Evolutionary conservation across 2,888 invertebrate species (phyloP).

Genomic region (Dione vanillae): DNA sequence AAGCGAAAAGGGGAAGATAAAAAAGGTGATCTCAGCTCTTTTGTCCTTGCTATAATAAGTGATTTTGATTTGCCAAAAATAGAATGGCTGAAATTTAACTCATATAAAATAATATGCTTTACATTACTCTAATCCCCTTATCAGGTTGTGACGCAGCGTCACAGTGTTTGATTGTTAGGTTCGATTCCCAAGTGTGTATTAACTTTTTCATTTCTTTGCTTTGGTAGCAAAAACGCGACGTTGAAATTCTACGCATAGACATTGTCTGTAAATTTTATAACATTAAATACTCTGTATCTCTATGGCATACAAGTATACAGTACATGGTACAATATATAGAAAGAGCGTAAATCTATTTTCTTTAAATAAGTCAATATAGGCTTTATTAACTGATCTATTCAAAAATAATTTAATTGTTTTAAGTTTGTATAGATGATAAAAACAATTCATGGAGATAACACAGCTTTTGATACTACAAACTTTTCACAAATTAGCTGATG

Average conservation of each 20-base stretch:
- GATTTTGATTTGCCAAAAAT: constrained; percentile 51
- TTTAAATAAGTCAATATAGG: not conserved
- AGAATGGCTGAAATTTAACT: not conserved
- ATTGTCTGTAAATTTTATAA: too few species aligned
- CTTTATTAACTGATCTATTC: not conserved
- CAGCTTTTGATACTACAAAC: not conserved
- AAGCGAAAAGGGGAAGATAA: constrained; percentile 75
- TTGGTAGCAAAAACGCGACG: too few species aligned
- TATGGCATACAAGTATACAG: too few species aligned
- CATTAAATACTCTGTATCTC: too few species aligned
- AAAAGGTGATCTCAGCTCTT: constrained; percentile 72
- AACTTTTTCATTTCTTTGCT: too few species aligned
- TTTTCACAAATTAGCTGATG: constrained; percentile 9
- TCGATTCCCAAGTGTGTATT: too few species aligned
- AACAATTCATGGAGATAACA: not conserved
- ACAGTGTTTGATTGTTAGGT: too few species aligned
- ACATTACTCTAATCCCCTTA: not conserved
- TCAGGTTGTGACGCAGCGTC: too few species aligned
- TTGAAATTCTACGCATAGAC: too few species aligned
- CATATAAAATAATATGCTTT: not conserved
- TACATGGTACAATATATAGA: too few species aligned
- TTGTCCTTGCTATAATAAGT: constrained; percentile 60
- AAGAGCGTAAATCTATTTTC: too few species aligned
- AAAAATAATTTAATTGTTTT: not conserved
- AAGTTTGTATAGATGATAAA: not conserved